phyloP scores from a whole-genome alignment of 2,888 invertebrate genomes.

The Odontomyia ornata region DNA sequence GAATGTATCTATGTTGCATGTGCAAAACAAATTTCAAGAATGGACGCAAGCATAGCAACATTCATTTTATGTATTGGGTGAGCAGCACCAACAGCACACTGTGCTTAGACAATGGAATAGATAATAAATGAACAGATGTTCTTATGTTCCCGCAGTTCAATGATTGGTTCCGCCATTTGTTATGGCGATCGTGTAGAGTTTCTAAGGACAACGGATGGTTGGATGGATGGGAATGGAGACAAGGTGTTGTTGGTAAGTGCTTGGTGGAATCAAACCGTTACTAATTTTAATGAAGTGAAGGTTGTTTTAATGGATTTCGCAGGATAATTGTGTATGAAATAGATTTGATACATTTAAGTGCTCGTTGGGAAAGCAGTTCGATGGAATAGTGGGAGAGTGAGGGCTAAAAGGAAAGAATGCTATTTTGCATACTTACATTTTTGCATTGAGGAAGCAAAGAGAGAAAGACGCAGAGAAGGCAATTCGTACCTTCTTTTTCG shows the following conservation, averaged over 20 bases:
- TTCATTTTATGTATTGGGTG: background rate
- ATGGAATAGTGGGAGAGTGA: too few relatives aligned
- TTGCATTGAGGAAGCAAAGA: too few relatives aligned
- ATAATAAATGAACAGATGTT: conserved; percentile 34
- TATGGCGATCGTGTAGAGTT: background rate
- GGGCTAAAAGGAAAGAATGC: too few relatives aligned
- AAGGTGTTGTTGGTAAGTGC: background rate
- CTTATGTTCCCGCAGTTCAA: conserved; percentile 7
- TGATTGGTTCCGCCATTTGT: conserved; percentile 27
- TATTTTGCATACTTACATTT: too few relatives aligned
- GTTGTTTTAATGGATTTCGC: too few relatives aligned
- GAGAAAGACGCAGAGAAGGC: too few relatives aligned
- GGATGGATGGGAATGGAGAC: background rate
- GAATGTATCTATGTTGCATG: background rate
- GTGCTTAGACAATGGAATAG: conserved; percentile 24
- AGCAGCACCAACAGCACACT: background rate
- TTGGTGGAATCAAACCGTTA: background rate
- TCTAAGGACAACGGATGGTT: background rate
- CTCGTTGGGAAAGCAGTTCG: too few relatives aligned
- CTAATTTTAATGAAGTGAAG: too few relatives aligned
- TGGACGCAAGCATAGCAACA: background rate
- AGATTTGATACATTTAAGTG: too few relatives aligned
- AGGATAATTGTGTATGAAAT: too few relatives aligned
- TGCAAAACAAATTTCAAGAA: background rate
- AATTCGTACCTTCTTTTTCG: too few relatives aligned